These are phyloP conservation scores for Etia nguti DNA, from an alignment of 2,113 vertebrate species.

Conservation along the genomic window DNA sequence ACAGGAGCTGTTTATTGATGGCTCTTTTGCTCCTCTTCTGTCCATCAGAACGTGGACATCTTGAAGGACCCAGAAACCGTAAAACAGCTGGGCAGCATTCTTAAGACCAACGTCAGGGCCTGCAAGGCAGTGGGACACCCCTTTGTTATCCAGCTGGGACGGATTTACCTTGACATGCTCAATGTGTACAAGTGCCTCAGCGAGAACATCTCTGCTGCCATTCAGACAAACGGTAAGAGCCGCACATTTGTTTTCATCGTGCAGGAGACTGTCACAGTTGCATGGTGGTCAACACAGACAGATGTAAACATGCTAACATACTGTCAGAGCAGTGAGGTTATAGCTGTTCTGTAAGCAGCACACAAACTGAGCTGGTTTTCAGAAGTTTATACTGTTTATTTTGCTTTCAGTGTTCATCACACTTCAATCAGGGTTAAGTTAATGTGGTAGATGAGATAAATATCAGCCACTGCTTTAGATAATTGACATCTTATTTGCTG, in stretches of 20 bases:
- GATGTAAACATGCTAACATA: background rate
- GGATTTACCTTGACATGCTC: slow-evolving; percentile 99
- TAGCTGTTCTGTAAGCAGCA: background rate
- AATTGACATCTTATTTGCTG: background rate
- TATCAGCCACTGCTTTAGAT: background rate
- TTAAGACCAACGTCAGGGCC: slow-evolving; percentile 96
- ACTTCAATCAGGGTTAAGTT: background rate
- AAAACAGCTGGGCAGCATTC: slow-evolving; percentile 96
- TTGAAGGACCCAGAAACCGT: slow-evolving; percentile 99
- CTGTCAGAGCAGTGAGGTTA: background rate
- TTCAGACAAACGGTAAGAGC: slow-evolving; percentile 90
- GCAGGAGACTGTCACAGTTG: background rate
- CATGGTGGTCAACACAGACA: background rate
- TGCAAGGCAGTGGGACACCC: slow-evolving; percentile 98
- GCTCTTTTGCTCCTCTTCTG: background rate
- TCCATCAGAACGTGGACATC: slow-evolving; percentile 92
- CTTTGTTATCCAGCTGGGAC: slow-evolving; percentile 96
- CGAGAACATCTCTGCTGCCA: slow-evolving; percentile 99
- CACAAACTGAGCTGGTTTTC: background rate
- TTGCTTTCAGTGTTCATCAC: background rate
- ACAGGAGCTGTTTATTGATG: background rate
- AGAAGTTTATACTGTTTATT: background rate
- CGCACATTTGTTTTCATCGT: background rate
- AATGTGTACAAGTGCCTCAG: slow-evolving; percentile 99
- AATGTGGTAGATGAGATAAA: background rate